Base-by-base conservation (phyloP, 2,888 invertebrate species). In the Amaurobius ferox region DNA sequence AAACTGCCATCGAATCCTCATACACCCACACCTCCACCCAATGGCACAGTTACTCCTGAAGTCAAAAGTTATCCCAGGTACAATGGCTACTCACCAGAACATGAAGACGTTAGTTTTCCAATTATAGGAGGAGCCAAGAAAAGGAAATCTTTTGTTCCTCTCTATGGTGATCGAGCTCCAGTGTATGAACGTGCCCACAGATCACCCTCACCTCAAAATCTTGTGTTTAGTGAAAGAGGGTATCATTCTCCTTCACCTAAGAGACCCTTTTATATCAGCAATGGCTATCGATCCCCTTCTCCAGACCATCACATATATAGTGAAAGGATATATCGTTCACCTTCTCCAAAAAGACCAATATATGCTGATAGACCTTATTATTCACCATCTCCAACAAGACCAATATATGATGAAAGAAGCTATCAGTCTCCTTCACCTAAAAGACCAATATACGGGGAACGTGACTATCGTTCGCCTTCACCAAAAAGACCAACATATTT, bases 141-240 rank as follows among this genome's bases (percentile, higher is more conserved):
- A 23, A 77, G 83, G 39, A 85, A 85, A 26, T 83, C 83, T 26
- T 83, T 83, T 71, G 55, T 72, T 39, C 83, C 83, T 30, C 55
- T 83, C 9, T 83, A 77, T 29, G 83, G 83, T n/a, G 83, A 83
- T 19, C 29, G 83, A 32, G 64, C 48, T 6, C 55, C 55, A 6
- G 55, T 55, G 19, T 55, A 55, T 23, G 55, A 55, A 55, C 23
- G 16, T 23, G 23, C 11, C 23, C 23, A 55, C 23, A 19, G 55
- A 55, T 55, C 55, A 23, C 55, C 55, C 2, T 55, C 55, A 1
- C 55, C 55, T 23, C 55, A 55, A 23, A 19, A 55, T 23, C 23
- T 55, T 23, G 55, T 55, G 23, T 55, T 3, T 16, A 23, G 55
- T 55, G 55, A 55, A 5, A 55, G 23, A 55, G 55, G 19, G 2